Base-by-base conservation (phyloP, 1,140 invertebrate species). In the Trinorchestia longiramus region DNA sequence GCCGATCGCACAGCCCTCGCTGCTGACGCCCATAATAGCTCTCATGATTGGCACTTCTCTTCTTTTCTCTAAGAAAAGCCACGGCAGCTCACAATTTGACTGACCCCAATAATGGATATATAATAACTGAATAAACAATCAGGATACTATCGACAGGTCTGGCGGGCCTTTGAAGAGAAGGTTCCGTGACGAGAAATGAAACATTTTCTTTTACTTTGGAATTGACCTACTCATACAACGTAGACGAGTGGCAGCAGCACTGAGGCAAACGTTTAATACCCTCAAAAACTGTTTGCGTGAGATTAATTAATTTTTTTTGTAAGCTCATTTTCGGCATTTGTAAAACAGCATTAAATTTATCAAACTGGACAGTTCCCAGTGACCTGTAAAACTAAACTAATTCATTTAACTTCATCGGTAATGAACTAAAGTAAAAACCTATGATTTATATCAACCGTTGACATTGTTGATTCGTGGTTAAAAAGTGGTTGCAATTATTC, bases 41-140 rank as follows among this genome's bases (percentile, higher is more conserved):
- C 44, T n/a, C 43, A 40, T 94, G 92, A 94, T 94, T 94, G 92
- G 92, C 92, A 94, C 92, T 94, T 47, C 92, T 94, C 43, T 94
- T 94, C 92, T 94, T 47, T 94, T 94, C 92, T 94, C 43, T 40
- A 36, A 94, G 92, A 94, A 94, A 45, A 94, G 92, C 92, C 44
- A 40, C 92, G 44, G 43, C 90, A 28, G 90, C 41, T 40, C 43
- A 40, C 90, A 44, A 43, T 94, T 94, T 94, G 40, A 94, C 44
- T 45, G 88, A 90, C 88, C 92, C 92, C 44, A 47, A 94, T 94
- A 94, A 94, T 94, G 44, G 43, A 47, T 94, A 40, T 94, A 94
- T 47, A 94, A 94, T 94, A 45, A 94, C 43, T 15, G 43, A 94
- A 94, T 43, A 94, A 94, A 43, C 92, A 94, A 94, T 94, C 92